Conservation (phyloP, 2,888 invertebrate species). For the Allophyes oxyacanthae region DNA sequence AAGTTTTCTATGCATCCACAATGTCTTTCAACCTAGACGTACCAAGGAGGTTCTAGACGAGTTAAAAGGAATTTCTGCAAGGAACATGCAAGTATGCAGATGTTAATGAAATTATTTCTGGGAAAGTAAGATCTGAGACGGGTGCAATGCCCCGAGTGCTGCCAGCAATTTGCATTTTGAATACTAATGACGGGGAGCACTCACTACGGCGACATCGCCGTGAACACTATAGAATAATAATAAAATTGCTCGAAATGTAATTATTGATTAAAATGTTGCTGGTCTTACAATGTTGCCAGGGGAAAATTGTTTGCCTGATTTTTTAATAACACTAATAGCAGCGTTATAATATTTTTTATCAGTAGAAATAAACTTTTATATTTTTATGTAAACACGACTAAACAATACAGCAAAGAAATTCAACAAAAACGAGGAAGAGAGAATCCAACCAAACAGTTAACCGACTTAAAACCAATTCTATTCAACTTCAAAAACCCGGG, state of each 20-base stretch:
- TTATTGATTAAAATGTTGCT: slow-evolving; percentile 69
- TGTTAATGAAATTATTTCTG: slow-evolving; percentile 88
- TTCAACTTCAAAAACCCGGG: slow-evolving; percentile 43
- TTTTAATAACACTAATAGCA: slow-evolving; percentile 28
- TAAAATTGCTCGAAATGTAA: slow-evolving; percentile 73
- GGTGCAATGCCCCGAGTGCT: slow-evolving; percentile 82
- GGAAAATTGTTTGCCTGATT: slow-evolving; percentile 13
- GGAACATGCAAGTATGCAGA: slow-evolving; percentile 79
- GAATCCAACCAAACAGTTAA: slow-evolving; percentile 42
- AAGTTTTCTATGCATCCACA: slow-evolving; percentile 45
- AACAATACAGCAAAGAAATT: slow-evolving; percentile 19
- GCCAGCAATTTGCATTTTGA: slow-evolving; percentile 86
- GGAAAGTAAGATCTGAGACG: slow-evolving; percentile 85
- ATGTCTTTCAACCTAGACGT: slow-evolving; percentile 49
- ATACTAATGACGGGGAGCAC: slow-evolving; percentile 82
- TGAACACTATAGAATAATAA: slow-evolving; percentile 70
- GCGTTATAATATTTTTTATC: slow-evolving; percentile 14
- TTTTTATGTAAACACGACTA: slow-evolving; percentile 23
- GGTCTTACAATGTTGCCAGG: slow-evolving; percentile 13
- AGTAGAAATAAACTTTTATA: slow-evolving; percentile 8
- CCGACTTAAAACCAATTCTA: slow-evolving; percentile 50
- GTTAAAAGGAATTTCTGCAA: slow-evolving; percentile 74
- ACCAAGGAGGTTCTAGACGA: slow-evolving; percentile 64
- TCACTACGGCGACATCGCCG: slow-evolving; percentile 71
- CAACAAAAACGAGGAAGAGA: slow-evolving; percentile 29